Conservation (phyloP, 2,113 vertebrate species). For the Monopterus albus region DNA sequence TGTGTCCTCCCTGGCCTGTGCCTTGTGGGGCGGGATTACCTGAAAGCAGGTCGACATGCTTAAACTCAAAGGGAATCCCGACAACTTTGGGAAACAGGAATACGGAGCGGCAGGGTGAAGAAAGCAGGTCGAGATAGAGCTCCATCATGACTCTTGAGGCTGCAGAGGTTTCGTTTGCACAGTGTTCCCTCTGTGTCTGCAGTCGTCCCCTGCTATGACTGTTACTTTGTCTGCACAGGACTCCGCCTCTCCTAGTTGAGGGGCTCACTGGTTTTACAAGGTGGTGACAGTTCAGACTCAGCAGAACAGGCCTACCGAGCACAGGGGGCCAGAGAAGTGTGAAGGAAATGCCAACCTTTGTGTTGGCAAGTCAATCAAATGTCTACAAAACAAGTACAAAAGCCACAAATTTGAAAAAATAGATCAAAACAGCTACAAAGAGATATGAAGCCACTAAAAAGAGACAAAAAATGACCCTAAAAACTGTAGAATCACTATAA, state of each 20-base stretch:
- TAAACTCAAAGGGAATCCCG: constrained; percentile 85
- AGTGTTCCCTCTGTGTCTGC: not conserved
- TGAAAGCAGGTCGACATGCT: constrained; percentile 76
- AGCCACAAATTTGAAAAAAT: no score
- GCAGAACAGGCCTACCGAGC: no score
- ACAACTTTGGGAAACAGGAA: constrained; percentile 87
- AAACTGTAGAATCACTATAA: no score
- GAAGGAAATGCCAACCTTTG: no score
- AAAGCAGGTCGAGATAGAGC: constrained; percentile 87
- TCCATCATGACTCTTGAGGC: constrained; percentile 69
- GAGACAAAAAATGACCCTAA: no score
- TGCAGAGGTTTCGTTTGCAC: not conserved
- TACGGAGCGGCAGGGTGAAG: constrained; percentile 87
- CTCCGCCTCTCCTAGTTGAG: constrained; percentile 42
- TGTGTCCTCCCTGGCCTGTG: not conserved
- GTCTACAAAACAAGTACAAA: no score
- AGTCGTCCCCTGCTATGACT: not conserved
- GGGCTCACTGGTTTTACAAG: constrained; percentile 25
- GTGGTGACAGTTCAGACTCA: no score
- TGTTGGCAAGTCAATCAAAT: no score
- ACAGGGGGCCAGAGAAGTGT: no score
- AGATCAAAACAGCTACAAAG: no score
- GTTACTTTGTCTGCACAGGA: not conserved
- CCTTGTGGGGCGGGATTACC: constrained; percentile 65
- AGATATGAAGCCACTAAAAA: no score